Conservation (phyloP, 2,888 invertebrate species). For the Nemotelus pantherinus region DNA sequence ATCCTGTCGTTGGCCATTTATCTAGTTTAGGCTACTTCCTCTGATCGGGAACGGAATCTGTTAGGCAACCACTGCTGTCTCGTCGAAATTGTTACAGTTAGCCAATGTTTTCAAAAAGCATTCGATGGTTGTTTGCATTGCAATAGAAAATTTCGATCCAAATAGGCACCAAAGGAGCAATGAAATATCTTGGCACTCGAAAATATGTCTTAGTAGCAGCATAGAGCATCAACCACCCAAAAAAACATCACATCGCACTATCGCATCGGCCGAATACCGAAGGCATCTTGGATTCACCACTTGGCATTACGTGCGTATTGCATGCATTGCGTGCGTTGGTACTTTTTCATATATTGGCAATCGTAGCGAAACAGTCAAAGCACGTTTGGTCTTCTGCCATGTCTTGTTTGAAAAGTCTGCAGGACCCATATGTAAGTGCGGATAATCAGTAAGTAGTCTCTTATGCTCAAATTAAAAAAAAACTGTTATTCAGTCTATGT, state of each 20-base stretch:
- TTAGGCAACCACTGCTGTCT: constrained; percentile 6
- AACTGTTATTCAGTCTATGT: too few species aligned
- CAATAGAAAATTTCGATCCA: constrained; percentile 54
- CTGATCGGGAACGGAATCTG: too few species aligned
- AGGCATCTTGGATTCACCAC: constrained; percentile 34
- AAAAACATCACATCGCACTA: neutral
- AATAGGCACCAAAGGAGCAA: constrained; percentile 53
- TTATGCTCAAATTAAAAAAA: too few species aligned
- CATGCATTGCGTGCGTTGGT: constrained; percentile 19
- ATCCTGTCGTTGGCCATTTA: neutral
- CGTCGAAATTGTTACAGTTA: constrained; percentile 17
- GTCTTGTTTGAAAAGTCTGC: neutral
- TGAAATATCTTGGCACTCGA: constrained; percentile 54
- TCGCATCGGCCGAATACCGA: constrained; percentile 1
- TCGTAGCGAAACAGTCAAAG: neutral
- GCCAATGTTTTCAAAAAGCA: constrained; percentile 27
- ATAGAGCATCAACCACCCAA: constrained; percentile 28
- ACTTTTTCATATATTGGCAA: constrained; percentile 32
- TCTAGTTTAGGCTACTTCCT: too few species aligned
- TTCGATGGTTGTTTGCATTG: constrained; percentile 29
- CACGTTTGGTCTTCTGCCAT: neutral
- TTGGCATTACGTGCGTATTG: constrained; percentile 22
- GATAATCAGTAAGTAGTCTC: too few species aligned
- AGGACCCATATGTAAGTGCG: too few species aligned
- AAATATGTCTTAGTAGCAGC: constrained; percentile 51